Percentiles rank a stretch among this genome's conserved stretches.
Conservation (phyloP, 2,797 vertebrate genomes). For the Lagodon rhomboides region DNA sequence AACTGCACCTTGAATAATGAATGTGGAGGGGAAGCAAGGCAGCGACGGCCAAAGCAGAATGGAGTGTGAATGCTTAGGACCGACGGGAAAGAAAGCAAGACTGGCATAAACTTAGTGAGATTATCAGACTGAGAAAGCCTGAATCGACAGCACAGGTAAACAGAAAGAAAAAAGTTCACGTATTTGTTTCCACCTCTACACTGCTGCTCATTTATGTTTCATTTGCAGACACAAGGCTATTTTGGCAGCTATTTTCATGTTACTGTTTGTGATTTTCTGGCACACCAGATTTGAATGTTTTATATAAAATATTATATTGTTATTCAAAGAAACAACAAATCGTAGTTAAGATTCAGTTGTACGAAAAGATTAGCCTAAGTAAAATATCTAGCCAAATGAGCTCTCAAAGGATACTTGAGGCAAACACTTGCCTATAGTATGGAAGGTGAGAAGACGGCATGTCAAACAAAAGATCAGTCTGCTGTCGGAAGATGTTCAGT, state of each 20-base stretch:
- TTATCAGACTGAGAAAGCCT: constrained; percentile 27
- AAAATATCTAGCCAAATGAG: constrained; percentile 53
- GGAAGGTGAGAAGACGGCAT: constrained; percentile 21
- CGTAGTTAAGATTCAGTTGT: neutral
- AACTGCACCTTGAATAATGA: constrained; percentile 72
- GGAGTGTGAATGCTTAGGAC: constrained; percentile 34
- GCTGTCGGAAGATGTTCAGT: neutral
- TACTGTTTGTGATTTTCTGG: neutral
- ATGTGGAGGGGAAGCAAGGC: constrained; percentile 58
- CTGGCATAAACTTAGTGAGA: constrained; percentile 34
- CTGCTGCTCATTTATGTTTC: neutral
- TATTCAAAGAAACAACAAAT: neutral
- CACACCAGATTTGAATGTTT: neutral
- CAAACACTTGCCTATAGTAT: neutral
- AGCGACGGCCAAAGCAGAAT: constrained; percentile 43
- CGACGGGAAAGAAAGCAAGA: constrained; percentile 18
- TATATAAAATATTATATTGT: neutral
- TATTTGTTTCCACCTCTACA: neutral
- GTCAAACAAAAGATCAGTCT: constrained; percentile 14
- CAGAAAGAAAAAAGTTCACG: neutral
- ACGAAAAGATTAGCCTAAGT: constrained; percentile 17
- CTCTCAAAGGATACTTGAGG: constrained; percentile 7
- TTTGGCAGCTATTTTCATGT: neutral
- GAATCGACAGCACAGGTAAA: neutral
- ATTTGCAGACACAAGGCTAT: neutral